Conservation (phyloP, 2,888 invertebrate genomes). For the Galeruca laticollis region DNA sequence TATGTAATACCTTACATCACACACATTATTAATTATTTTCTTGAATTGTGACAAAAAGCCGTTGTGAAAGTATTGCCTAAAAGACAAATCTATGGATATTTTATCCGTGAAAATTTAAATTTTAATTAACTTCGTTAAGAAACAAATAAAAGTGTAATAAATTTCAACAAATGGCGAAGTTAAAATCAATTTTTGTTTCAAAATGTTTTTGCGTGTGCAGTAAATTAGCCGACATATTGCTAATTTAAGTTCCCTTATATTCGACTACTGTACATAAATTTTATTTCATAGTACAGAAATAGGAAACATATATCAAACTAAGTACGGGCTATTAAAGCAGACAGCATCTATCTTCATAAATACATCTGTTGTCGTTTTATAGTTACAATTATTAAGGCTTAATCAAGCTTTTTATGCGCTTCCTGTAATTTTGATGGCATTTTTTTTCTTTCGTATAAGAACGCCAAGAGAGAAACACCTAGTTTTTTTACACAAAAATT, state of each 20-base stretch:
- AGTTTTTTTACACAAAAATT: background rate
- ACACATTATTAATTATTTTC: too few species aligned
- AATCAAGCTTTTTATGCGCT: background rate
- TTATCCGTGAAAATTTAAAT: too few species aligned
- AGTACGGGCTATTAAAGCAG: conserved; percentile 6
- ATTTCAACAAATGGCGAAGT: too few species aligned
- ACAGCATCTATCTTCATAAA: background rate
- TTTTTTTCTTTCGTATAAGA: background rate
- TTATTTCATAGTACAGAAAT: background rate
- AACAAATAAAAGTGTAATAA: too few species aligned
- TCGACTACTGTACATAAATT: background rate
- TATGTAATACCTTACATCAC: too few species aligned
- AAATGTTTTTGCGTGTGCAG: too few species aligned
- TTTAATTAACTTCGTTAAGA: too few species aligned
- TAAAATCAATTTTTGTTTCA: too few species aligned
- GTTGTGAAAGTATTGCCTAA: too few species aligned
- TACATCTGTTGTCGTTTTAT: conserved; percentile 3
- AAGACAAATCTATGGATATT: too few species aligned
- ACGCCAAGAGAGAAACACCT: background rate
- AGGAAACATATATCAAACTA: conserved; percentile 4
- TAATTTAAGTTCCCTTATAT: background rate
- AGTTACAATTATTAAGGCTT: conserved; percentile 5
- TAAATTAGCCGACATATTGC: background rate
- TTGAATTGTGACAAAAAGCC: too few species aligned
- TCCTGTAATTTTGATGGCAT: conserved; percentile 1